Base-by-base conservation (phyloP, 2,113 vertebrate genomes). In the Catharus minimus region DNA sequence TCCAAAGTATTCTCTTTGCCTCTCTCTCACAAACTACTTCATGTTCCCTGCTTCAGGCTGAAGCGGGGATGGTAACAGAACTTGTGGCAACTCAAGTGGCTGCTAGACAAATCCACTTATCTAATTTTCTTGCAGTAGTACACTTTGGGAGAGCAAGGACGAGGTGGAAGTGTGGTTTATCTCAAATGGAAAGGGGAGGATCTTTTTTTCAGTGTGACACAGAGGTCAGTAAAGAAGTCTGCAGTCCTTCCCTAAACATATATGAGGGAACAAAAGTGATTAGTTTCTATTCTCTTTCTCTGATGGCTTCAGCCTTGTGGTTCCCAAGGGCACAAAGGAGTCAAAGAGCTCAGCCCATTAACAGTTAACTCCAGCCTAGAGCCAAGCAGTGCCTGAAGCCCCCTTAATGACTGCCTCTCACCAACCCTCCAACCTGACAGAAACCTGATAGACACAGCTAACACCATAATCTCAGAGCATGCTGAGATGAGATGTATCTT, bases 201-300 rank as follows among this genome's bases (percentile, higher is more conserved):
- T 68, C 79, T 94, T 92, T 76, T 78, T 75, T 92, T 79, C 77
- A 58, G 81, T 55, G 49, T 93, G 95, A 96, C 96, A 96, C 84
- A 28, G 88, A 94, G 97, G 96, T 97, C 96, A 96, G 83, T 79
- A 90, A 94, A 94, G 94, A 93, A 96, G 88, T 52, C 86, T 62
- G 74, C 75, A 72, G 64, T 79, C 73, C 86, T 94, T 92, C 82
- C 66, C 81, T 77, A 83, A 91, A 89, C 79, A 77, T 66, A 52
- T 67, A 83, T 56, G 81, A 82, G 58, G 50, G 44, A 64, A 95
- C 94, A 94, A 92, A 96, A 93, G 92, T 67, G 87, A 96, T 96
- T 95, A 95, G 92, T 86, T 94, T 92, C 91, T 94, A 88, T 95
- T 95, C 89, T 96, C 49, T 80, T 94, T 90, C 78, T 86, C 78